Evolutionary conservation across 1,140 invertebrate species (phyloP), one percentile per base, ranked within the genome.

Genomic region (Prorops nasuta): DNA sequence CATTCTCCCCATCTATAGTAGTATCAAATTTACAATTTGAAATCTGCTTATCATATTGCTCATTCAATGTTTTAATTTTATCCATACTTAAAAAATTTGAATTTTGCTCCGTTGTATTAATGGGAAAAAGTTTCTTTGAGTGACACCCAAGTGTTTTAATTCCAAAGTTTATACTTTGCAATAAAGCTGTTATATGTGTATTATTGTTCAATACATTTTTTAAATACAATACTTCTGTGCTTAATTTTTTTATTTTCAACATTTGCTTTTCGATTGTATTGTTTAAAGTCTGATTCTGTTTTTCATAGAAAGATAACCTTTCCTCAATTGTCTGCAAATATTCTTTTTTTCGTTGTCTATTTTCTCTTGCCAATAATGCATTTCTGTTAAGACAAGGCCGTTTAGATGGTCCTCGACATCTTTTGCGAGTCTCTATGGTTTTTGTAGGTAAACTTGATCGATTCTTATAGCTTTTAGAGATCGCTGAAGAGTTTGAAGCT

Each of bases 301-400:
- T 58, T 15, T 74, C 74, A 18, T 76, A 68, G 18, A 66, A 52
- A 0, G 64, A 48, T 0, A 83, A 49, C 50, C 79, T 76, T n/a
- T 66, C 75, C 54, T 84, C 81, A 3, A 84, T 71, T 31, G 71
- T 74, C 43, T 81, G 71, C 4, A 84, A 39, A 44, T 84, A 80
- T 12, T 78, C 71, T 54, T 84, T 84, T 45, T 84, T 84, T 1
- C 72, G 76, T 3, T 78, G 74, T 6, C 83, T 69, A 60, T 84
- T 84, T 51, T 82, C 79, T 2, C 83, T 66, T 3, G 83, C 82
- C 72, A 83, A 79, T 20, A 81, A 46, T 0, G 83, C 83, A 58
- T 84, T 84, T 36, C 64, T 56, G 14, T 72, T 76, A 0, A 68
- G 49, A 14, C 73, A 77, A 1, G 72, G 73, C 12, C 70, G 57